Conservation (phyloP, 2,888 invertebrate genomes). For the Itoplectis maculator region DNA sequence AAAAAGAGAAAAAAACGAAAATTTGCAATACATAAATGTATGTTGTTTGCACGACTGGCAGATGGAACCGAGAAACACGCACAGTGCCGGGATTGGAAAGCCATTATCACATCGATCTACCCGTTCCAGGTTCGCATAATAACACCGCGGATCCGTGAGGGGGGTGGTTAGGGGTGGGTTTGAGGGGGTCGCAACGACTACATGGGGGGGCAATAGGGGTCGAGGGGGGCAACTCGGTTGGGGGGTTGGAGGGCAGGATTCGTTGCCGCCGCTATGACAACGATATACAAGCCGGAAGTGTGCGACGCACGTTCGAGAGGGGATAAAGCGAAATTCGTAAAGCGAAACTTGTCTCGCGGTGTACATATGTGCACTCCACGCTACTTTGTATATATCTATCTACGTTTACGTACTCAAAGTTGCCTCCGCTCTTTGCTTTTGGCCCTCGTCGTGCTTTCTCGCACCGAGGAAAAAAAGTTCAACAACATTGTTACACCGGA, state of each 20-base stretch:
- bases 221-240: neutral
- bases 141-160: conserved; percentile 1
- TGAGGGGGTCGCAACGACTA: conserved; percentile 5
- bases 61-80: conserved; percentile 1
- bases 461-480: conserved; percentile 49
- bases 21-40: no score
- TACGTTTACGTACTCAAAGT: conserved; percentile 37
- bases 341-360: neutral
- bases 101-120: conserved; percentile 52
- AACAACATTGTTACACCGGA: conserved; percentile 56
- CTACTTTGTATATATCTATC: conserved; percentile 6
- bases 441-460: no score
- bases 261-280: conserved; percentile 42
- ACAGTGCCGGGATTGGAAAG: conserved; percentile 46
- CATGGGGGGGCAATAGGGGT: no score
- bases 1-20: no score
- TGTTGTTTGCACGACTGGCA: conserved; percentile 22
- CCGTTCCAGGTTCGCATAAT: conserved; percentile 26
- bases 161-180: no score
- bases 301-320: conserved; percentile 33
- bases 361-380: conserved; percentile 10
- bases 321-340: neutral
- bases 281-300: conserved; percentile 35
- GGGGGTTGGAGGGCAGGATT: neutral
- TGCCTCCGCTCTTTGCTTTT: conserved; percentile 42